Base-by-base conservation (phyloP, 1,140 invertebrate species). In the Drosophila athabasca region DNA sequence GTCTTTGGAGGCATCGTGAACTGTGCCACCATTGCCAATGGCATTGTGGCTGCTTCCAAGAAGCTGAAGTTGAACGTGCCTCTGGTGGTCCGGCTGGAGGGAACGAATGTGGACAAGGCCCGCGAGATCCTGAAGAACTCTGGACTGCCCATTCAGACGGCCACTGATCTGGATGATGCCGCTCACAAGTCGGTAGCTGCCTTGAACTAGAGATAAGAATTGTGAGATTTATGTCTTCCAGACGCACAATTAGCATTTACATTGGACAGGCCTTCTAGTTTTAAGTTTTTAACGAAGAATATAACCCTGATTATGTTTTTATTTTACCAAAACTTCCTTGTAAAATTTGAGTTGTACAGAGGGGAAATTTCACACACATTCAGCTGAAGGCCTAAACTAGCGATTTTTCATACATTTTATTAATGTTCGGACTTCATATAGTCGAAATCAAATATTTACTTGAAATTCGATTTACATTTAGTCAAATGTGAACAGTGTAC, bases 1-100 rank as follows among this genome's bases (percentile, higher is more conserved):
- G 98, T 99, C 3, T 99, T 99, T 94, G 99, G 98, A 67, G 99
- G 99, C 74, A 99, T 99, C 91, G 98, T 99, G 0, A 99, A 99
- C 92, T 99, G 99, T 94, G 97, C 95, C 2, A 99, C 96, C 5
- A 97, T 99, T 91, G 98, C 99, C 2, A 97, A 96, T 85, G 99
- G 99, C 50, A 97, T 99, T 76, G 95, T 99, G 2, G 94, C 95
- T 62, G 98, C 98, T 22, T 96, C 95, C 73, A 95, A 95, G 91
- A 95, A 94, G 62, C 95, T 97, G 48, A 93, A 95, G 49, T 93
- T 99, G 0, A 94, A 95, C 85, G 94, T 99, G 60, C 98, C 99
- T 0, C 92, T 99, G 13, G 94, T 99, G 0, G 98, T 99, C 8
- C 94, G 99, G 83, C 92, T 99, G 57, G 97, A 99, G 95, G 98